Base-by-base conservation (phyloP, 2,888 invertebrate genomes). In the Empis livida region DNA sequence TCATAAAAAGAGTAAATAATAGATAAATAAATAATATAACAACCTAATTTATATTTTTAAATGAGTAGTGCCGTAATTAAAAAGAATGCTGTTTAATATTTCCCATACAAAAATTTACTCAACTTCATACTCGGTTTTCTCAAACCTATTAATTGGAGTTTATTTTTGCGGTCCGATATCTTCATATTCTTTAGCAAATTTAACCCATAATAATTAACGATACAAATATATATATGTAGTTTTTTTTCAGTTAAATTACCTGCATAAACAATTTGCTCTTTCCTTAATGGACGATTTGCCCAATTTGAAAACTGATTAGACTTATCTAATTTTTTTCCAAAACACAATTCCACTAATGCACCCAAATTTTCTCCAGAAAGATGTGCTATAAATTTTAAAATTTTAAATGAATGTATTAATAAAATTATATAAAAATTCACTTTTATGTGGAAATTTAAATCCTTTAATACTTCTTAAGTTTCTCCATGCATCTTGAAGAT, bases 241-340 rank as follows among this genome's bases (percentile, higher is more conserved):
- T 20, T 20, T 20, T 20, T 20, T 20, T 20, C 20, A 20, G 6
- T 1, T 23, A 15, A 51, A 43, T 54, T 53, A 76, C 77, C 76
- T 50, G 91, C 91, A 73, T 92, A 92, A 40, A 73, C 66, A 49
- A 89, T 76, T 72, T 93, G 92, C 50, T 81, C 80, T 39, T 75
- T 72, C 43, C 90, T 71, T 45, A 93, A 62, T 10, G 92, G 92
- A 54, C 92, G 73, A 55, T 82, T 77, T 59, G 89, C 86, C 92
- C 92, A 93, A 66, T 92, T 89, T 0, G 90, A 90, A 68, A 89
- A 87, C 61, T 91, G 91, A 68, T 92, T 88, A n/a, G 80, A 79
- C 67, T 93, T 93, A 66, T 88, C 80, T 39, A 93, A 68, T 41
- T 82, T 79, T 46, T 76, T 71, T 8, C 89, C 89, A 60, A 89